Evolutionary conservation across 2,888 invertebrate genomes (phyloP), one percentile per base, ranked within the genome.

Genomic region (Drosophila flavopinicola): DNA sequence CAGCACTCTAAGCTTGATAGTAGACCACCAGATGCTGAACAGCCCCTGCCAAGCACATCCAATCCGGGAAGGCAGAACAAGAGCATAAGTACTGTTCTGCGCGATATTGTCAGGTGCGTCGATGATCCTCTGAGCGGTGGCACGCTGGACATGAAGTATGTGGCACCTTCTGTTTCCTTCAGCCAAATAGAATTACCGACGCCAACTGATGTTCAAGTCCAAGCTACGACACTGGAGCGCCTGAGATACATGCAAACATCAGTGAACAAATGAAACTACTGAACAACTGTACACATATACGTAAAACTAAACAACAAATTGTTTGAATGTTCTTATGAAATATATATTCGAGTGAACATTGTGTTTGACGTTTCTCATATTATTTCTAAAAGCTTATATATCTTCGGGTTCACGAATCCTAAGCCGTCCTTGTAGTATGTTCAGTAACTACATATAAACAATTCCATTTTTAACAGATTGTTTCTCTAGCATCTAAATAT

Each of bases 81-180:
- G 5, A 58, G 41, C 11, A 45, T 39, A n/a, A 30, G 39, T 1
- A 39, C n/a, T 7, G 66, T 35, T 1, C 6, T 76, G 3, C 44
- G 83, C 11, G 41, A 41, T 39, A 75, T 78, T 41, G 73, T 35
- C 10, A 63, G 33, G 25, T 29, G 47, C 27, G 15, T 1, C 1
- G 60, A 75, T 9, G 83, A 77, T 64, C 72, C 72, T 0, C 6
- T 77, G 1, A 75, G 49, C 48, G 79, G 75, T 5, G 60, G 38
- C 4, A 80, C 75, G 2, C 10, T 78, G 6, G 47, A 63, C 1
- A 35, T 80, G 7, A 24, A 44, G 5, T 67, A 23, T 0, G 39
- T 39, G 2, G 30, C 45, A 2, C 17, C 20, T 4, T 17, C 49
- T 1, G 11, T 11, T 9, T 0, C 6, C 7, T 51, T n/a, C 4